Base-by-base conservation (phyloP, 2,888 invertebrate genomes). In the Eristalis arbustorum region DNA sequence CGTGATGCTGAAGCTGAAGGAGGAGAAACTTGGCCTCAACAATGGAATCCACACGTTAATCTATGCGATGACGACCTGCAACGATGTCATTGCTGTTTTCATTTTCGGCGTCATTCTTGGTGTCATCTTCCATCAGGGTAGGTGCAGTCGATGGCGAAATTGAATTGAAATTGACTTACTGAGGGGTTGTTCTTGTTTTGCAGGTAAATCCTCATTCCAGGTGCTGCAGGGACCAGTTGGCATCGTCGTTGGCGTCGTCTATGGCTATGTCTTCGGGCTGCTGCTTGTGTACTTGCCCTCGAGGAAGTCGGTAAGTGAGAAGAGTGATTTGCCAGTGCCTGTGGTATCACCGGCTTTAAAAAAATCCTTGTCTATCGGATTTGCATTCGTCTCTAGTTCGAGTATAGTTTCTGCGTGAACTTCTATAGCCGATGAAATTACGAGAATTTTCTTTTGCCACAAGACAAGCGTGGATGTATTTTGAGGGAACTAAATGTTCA, bases 1-100 rank as follows among this genome's bases (percentile, higher is more conserved):
- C 0, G 94, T 95, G 13, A 93, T 96, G 91, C 93, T 96, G 23
- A 92, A 93, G 78, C 92, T 96, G 23, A 94, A 95, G 90, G 95
- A 95, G 87, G 92, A 93, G 87, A 91, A 92, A 31, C 89, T 93
- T 89, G 96, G 96, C 10, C 93, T 95, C 63, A 95, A 95, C 90
- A 96, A 95, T 91, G 96, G 96, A 31, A 95, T 97, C 40, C 95
- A 96, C 57, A 96, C 96, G 0, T 92, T 97, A 68, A 95, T 97
- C 64, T 92, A 92, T 89, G 92, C 92, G 69, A 92, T 91, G 91
- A 92, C 92, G 59, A 95, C 96, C 83, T 93, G 96, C 80, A 97
- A 97, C 90, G 96, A 96, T 91, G 95, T 97, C 68, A 93, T 96
- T 72, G 95, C 96, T 69, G 96, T 97, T 88, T 96, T 96, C 76